Percentiles rank a stretch among this genome's conserved stretches.
These are phyloP conservation scores for Petaurus breviceps DNA, from an alignment of 2,113 vertebrate species.

Conservation along the genomic window DNA sequence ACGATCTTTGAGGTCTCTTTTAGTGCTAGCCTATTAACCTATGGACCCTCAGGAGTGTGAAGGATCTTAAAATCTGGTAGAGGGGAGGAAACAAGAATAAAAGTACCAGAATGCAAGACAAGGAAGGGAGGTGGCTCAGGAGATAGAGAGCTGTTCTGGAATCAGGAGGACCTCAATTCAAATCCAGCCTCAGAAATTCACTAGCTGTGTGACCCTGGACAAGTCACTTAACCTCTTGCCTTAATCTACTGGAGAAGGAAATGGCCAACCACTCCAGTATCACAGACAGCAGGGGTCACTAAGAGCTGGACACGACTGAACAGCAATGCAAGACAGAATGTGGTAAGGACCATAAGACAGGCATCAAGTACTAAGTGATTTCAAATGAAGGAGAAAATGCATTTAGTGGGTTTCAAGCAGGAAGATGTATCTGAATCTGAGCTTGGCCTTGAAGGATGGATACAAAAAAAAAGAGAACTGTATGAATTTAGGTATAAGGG, in stretches of 20 bases:
- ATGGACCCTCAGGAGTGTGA: neutral
- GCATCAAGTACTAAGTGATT: neutral
- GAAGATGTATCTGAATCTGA: neutral
- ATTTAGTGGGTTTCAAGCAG: neutral
- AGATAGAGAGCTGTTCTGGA: too few species aligned
- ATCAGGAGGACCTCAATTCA: too few species aligned
- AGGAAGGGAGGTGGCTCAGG: neutral
- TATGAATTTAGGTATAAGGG: neutral
- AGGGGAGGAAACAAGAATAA: neutral
- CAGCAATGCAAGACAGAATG: neutral
- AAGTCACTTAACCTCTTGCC: neutral
- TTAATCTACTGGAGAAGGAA: too few species aligned
- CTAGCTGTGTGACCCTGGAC: neutral
- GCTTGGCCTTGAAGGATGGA: neutral
- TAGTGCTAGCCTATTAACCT: neutral
- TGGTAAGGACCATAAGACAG: neutral
- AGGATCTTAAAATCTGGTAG: neutral
- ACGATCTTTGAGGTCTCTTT: neutral
- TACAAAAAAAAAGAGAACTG: neutral
- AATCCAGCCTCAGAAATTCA: neutral
- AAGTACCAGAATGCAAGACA: neutral
- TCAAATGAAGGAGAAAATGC: neutral
- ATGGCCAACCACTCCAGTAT: neutral
- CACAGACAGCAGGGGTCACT: neutral
- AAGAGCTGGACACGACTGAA: neutral